Base-by-base conservation (phyloP, 2,797 vertebrate species). In the Gymnocypris eckloni region DNA sequence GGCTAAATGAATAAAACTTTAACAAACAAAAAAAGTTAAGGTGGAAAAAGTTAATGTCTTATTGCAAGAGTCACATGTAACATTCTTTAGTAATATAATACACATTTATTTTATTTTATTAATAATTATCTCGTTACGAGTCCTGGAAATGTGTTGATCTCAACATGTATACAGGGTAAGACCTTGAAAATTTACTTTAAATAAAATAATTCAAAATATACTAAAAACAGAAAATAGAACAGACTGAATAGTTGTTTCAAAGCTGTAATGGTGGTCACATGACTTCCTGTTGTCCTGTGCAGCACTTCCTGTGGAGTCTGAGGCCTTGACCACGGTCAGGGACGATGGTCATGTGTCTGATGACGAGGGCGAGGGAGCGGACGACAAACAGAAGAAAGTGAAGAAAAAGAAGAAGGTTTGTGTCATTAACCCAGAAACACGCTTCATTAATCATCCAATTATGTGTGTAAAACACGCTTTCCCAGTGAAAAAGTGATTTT, bases 251-350 rank as follows among this genome's bases (percentile, higher is more conserved):
- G 50, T 16, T 52, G 50, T 6, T 15, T 33, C 2, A 33, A 33
- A 33, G 33, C 33, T 33, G 33, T 18, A 52, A 15, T 8, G 0
- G 41, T 48, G 43, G n/a, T 72, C 70, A 72, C 70, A 28, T 48
- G 70, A 50, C 73, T 76, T 76, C 73, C 73, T 76, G 73, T 76
- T 76, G 73, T 76, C 28, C 25, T 54, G 25, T 54, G 73, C 73
- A 76, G 73, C 18, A 76, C 73, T 76, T 76, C 73, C 73, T 76
- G 48, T 3, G 5, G 72, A 52, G 48, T 75, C 16, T 52, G 72
- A 0, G 1, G 71, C 7, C 25, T 5, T 18, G 71, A 73, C 13
- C 6, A 2, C 7, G 18, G 25, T 11, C 73, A 37, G 48, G 10
- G 25, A 22, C 0, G 48, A 54, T 0, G 48, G 25, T 2, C 48